Evolutionary conservation across 2,888 invertebrate genomes (phyloP).

Genomic region (Hermodice carunculata): DNA sequence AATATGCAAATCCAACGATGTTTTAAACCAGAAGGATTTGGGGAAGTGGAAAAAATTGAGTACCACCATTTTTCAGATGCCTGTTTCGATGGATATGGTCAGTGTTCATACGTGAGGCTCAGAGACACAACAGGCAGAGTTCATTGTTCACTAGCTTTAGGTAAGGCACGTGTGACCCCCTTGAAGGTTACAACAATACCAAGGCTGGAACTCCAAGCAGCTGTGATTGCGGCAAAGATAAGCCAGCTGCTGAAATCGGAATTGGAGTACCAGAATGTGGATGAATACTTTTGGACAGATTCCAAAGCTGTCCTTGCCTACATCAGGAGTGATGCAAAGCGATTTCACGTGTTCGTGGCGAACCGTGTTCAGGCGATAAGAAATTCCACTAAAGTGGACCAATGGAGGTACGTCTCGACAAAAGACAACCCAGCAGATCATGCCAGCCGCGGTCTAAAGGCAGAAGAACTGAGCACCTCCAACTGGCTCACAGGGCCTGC

Average conservation of each 20-base stretch:
- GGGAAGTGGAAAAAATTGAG: background rate
- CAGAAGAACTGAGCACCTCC: slow-evolving; percentile 19
- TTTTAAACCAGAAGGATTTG: slow-evolving; percentile 1
- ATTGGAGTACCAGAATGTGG: slow-evolving; percentile 3
- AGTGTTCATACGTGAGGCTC: slow-evolving; percentile 15
- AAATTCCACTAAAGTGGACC: slow-evolving; percentile 19
- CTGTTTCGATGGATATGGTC: slow-evolving; percentile 24
- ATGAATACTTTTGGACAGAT: slow-evolving; percentile 31
- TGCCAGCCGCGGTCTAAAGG: slow-evolving; percentile 40
- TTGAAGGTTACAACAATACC: slow-evolving; percentile 19
- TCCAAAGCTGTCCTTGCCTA: slow-evolving; percentile 28
- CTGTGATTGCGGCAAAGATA: slow-evolving; percentile 14
- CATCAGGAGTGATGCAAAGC: slow-evolving; percentile 27
- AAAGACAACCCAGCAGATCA: slow-evolving; percentile 58
- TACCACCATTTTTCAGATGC: slow-evolving; percentile 32
- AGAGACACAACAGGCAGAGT: slow-evolving; percentile 5
- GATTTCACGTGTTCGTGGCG: slow-evolving; percentile 49
- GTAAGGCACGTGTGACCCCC: slow-evolving; percentile 25
- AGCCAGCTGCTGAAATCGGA: slow-evolving; percentile 19
- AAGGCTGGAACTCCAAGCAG: slow-evolving; percentile 25
- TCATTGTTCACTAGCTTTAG: slow-evolving; percentile 22
- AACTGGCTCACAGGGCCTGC: slow-evolving; percentile 26
- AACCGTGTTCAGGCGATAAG: slow-evolving; percentile 47
- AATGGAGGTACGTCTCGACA: slow-evolving; percentile 48
- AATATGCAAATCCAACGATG: slow-evolving; percentile 4